Percentiles rank a stretch among this genome's conserved stretches.
These are phyloP conservation scores for Chionomys nivalis DNA, from an alignment of 2,113 vertebrate genomes.

Conservation along the genomic window DNA sequence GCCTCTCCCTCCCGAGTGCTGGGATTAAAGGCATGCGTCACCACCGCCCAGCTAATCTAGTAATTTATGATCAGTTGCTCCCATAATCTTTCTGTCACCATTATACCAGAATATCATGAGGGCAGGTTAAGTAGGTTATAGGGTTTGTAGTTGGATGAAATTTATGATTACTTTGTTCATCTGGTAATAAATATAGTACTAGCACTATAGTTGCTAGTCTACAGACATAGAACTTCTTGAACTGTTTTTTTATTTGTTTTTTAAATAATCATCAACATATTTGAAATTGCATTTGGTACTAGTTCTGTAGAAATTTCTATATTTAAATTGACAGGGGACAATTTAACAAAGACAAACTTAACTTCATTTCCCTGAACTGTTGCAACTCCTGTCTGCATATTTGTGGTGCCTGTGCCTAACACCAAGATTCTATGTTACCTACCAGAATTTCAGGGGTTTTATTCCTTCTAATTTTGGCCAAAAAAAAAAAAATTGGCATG, in stretches of 20 bases:
- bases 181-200: background rate
- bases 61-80: background rate
- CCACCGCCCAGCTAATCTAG: too few species aligned
- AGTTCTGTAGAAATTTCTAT: background rate
- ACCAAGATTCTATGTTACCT: background rate
- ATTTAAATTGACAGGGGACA: background rate
- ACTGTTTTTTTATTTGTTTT: background rate
- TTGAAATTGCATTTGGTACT: background rate
- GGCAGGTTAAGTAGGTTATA: background rate
- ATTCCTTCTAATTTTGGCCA: background rate
- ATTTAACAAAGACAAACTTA: background rate
- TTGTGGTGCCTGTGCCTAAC: background rate
- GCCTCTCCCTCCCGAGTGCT: too few species aligned
- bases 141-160: background rate
- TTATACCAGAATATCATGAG: background rate
- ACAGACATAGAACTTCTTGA: background rate
- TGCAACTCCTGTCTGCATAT: background rate
- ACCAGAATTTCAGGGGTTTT: background rate
- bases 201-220: background rate
- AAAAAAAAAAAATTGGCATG: background rate
- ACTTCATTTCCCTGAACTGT: background rate
- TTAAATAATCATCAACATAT: conserved; percentile 39
- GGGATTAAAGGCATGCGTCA: too few species aligned
- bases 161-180: background rate
- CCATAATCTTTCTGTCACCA: background rate